Evolutionary conservation across 2,797 vertebrate species (phyloP), one percentile per base, ranked within the genome.

Genomic region (Hippopotamyrus pictus): DNA sequence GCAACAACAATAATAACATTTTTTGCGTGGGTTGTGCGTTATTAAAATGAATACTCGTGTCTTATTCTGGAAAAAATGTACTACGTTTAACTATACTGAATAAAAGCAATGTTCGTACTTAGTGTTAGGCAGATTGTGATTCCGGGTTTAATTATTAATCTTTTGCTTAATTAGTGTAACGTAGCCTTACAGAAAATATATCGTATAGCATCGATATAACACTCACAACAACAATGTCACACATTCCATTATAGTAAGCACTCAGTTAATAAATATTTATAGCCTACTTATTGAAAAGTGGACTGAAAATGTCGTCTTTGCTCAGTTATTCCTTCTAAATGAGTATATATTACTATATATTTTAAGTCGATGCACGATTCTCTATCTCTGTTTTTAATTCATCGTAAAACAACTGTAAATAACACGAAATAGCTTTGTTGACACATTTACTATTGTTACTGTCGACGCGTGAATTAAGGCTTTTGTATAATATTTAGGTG

Each of bases 361-460:
- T 79, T 79, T 79, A 79, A 79, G 41, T 79, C 73, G 17, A 3
- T 19, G 7, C 37, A 41, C 37, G 37, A 46, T 79, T 79, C 37
- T 19, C 73, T 19, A n/a, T 79, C 17, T 79, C 37, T 7, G 17
- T 44, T 37, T 44, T 79, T 44, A 7, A 46, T 44, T 46, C 9
- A 84, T 84, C 9, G 48, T 22, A 12, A 84, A 51, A 51, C n/a
- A 48, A 44, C 82, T 84, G 46, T 46, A 22, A 83, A 83, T 46
- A 83, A 19, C 79, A 79, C 48, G 19, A 84, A 84, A 48, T 84
- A 25, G 82, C 82, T 50, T 84, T 84, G 82, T 84, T 84, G 82
- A 84, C 65, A 73, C 82, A 5, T 84, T 84, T 84, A 46, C 73
- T 79, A 44, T 84, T 84, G 82, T 84, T n/a, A 12, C 44, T 48